Base-by-base conservation (phyloP, 2,797 vertebrate genomes). In the Danionella dracula region DNA sequence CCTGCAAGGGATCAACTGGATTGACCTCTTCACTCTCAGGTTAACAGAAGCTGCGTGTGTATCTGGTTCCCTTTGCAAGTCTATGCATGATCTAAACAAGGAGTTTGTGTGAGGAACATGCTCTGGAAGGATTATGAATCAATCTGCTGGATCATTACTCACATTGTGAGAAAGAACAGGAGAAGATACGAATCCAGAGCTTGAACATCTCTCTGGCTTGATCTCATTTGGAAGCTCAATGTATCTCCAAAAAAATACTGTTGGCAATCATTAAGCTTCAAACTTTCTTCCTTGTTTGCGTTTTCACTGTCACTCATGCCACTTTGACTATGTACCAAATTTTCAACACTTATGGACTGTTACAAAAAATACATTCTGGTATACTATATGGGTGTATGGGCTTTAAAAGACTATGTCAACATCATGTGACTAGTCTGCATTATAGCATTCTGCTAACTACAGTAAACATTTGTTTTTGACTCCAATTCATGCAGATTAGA, bases 1-100 rank as follows among this genome's bases (percentile, higher is more conserved):
- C 83, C 80, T 84, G 85, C 85, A 72, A 68, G 46, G 77, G 82
- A 85, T 90, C 84, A 85, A 79, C 81, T 76, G 84, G 84, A 87
- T 88, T 90, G 88, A 89, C 88, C 87, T 79, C 69, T 72, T 70
- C 76, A 81, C 80, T 84, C 84, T 87, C 82, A 82, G 87, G 87
- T 90, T 90, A 88, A 88, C 85, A 88, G 88, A 88, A 87, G 87
- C 87, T 63, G 72, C 40, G 57, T 80, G 63, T 82, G 74, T 83
- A 74, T 78, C 72, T 72, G 64, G 58, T 64, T 73, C 71, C 48
- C 21, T 29, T 71, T 64, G 66, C 68, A 53, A 54, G 62, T 58
- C 49, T 69, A 60, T 61, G 57, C 11, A 48, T 41, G 57, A 53
- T 53, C 27, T 58, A 15, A 42, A 40, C 12, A 21, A 16, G 23